Evolutionary conservation across 2,797 vertebrate genomes (phyloP), one percentile per base, ranked within the genome.

Genomic region (Enteromius argenteus): DNA sequence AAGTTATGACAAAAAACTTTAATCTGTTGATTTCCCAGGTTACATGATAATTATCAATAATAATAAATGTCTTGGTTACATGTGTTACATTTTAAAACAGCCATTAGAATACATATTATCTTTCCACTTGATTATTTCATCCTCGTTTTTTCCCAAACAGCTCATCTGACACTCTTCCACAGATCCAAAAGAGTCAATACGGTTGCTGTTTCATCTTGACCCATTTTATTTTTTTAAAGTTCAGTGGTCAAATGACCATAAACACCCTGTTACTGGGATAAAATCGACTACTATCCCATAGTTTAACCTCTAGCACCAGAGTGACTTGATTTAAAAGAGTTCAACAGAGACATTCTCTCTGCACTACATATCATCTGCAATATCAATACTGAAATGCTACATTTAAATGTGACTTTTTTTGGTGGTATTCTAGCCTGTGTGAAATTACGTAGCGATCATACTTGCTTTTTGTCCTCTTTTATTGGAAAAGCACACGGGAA

Each of bases 61-160:
- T 91, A 92, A 90, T 94, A 94, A 94, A 94, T 91, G 87, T 92
- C 91, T 84, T 88, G 89, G 90, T 91, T 95, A 94, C 90, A 92
- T 81, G 35, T 66, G 69, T 89, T 88, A 92, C 87, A 86, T 89
- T 86, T 88, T 83, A 87, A 92, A 90, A 91, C 90, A 89, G 87
- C 85, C 90, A 92, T 88, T 89, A 87, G 35, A 86, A 83, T 84
- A 72, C 86, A 88, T 44, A 72, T 86, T 84, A 84, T 76, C 74
- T 84, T 84, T 89, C 77, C 79, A 66, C 81, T 73, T 88, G 84
- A 85, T 81, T 69, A 77, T 78, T 90, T 88, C 86, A 23, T 51
- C 56, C 76, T 81, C 56, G 81, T 83, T 80, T 84, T 66, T 71
- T 51, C 75, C 76, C 60, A 75, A 72, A 80, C 81, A 79, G 58